Base-by-base conservation (phyloP, 2,888 invertebrate species). In the Colletes collaris region DNA sequence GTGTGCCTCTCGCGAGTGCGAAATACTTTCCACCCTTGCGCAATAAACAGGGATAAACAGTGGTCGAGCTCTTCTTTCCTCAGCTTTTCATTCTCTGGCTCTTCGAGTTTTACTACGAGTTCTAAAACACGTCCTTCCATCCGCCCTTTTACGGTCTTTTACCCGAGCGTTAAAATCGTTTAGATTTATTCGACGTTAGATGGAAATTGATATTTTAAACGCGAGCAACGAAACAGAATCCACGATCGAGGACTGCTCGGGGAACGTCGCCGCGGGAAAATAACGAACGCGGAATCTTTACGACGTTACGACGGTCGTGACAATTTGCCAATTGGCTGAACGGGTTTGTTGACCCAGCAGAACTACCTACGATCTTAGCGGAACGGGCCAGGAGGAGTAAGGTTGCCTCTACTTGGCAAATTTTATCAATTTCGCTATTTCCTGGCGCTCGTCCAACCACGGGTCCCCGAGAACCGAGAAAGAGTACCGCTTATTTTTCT, bases 361-460 rank as follows among this genome's bases (percentile, higher is more conserved):
- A 86, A 89, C 83, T 87, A 79, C 68, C 83, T 87, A 79, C 69
- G 80, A 72, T 84, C 82, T 87, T 87, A 77, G 77, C 68, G 70
- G 73, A 68, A 46, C 49, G 55, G 69, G 35, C 58, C 46, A 53
- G 78, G 16, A 66, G 67, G 69, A 52, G 77, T 78, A 79, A 73
- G 60, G 76, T 77, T 69, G 70, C 71, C 71, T 81, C 79, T 80
- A 84, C 83, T 86, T 87, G 89, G 86, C 85, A 83, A 89, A 89
- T 89, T 90, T 89, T 89, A 89, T 89, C 88, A 89, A 89, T 90
- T 89, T 87, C 76, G 81, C 85, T 85, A 87, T 88, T 89, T 89
- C 86, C 83, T 90, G 90, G 90, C 89, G 16, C 46, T 11, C 52
- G 59, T 86, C 89, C 89, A 89, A 81, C 76, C 19, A 56, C 65